Conservation (phyloP, 2,888 invertebrate species). For the Agrilus mali region DNA sequence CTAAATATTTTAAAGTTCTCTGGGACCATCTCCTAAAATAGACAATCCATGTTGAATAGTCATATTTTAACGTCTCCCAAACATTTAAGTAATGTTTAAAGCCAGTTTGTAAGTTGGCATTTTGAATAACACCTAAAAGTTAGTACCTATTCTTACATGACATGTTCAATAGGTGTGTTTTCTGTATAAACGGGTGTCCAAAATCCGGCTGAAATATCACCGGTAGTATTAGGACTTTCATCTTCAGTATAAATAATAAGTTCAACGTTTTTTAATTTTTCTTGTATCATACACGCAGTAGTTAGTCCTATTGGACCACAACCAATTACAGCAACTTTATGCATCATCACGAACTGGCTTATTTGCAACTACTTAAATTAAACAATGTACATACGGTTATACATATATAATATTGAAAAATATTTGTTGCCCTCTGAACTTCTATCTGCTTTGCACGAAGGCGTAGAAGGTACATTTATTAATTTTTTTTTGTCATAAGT, state of each 20-base stretch:
- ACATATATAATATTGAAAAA: too few relatives aligned
- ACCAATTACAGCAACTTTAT: slow-evolving; percentile 49
- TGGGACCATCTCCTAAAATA: slow-evolving; percentile 49
- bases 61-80: background rate
- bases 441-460: too few relatives aligned
- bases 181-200: slow-evolving; percentile 57
- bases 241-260: slow-evolving; percentile 51
- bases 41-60: background rate
- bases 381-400: too few relatives aligned
- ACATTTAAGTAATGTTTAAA: background rate
- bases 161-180: slow-evolving; percentile 38
- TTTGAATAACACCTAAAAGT: background rate
- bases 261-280: slow-evolving; percentile 34
- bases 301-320: slow-evolving; percentile 63
- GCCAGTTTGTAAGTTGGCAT: too few relatives aligned
- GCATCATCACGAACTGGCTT: slow-evolving; percentile 4
- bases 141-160: slow-evolving; percentile 36
- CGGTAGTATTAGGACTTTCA: slow-evolving; percentile 59
- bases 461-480: too few relatives aligned
- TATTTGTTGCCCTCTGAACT: too few relatives aligned
- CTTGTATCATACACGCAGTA: slow-evolving; percentile 53
- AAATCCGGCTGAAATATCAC: slow-evolving; percentile 64
- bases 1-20: slow-evolving; percentile 45
- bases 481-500: too few relatives aligned
- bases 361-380: too few relatives aligned